Base-by-base conservation (phyloP, 2,797 vertebrate genomes). In the Cossypha polioptera region DNA sequence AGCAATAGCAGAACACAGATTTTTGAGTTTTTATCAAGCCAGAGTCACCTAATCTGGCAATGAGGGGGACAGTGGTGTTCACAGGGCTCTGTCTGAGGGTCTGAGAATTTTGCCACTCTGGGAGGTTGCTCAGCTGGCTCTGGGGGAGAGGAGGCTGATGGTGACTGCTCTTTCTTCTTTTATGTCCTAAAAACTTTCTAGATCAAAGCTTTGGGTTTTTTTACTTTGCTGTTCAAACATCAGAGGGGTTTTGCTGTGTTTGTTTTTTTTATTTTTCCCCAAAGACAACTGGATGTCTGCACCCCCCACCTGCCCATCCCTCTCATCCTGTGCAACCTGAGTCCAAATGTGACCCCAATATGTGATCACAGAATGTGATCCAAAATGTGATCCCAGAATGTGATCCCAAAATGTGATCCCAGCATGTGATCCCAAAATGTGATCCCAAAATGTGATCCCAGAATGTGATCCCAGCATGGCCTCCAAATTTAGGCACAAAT, bases 41-140 rank as follows among this genome's bases (percentile, higher is more conserved):
- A 48, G 21, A 74, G 72, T 19, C 26, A 24, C 42, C 0, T 0
- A 14, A 4, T 17, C 22, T 25, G 59, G 6, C 53, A 17, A 54
- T 20, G 24, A n/a, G 57, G 29, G 50, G 26, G 31, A 4, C 1
- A 28, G 19, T 2, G 61, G 8, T 18, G 51, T 14, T 40, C 76
- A 13, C 17, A 38, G 40, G 35, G 16, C 4, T 45, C 22, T 50
- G 22, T 15, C 53, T 13, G 29, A 26, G 28, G 16, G 21, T 50
- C 38, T n/a, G 28, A 38, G 45, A 35, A 7, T n/a, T 59, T 76
- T 74, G 38, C 16, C 4, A 0, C 11, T 5, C 12, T 1, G 61
- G 53, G 36, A 69, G 6, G 25, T 7, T 66, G 54, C 38, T 94
- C 78, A 7, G 69, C n/a, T 24, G 28, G 3, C 47, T 43, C 69